These are phyloP conservation scores for Hoplostethus mediterraneus DNA, from an alignment of 2,797 vertebrate genomes.

Conservation along the genomic window DNA sequence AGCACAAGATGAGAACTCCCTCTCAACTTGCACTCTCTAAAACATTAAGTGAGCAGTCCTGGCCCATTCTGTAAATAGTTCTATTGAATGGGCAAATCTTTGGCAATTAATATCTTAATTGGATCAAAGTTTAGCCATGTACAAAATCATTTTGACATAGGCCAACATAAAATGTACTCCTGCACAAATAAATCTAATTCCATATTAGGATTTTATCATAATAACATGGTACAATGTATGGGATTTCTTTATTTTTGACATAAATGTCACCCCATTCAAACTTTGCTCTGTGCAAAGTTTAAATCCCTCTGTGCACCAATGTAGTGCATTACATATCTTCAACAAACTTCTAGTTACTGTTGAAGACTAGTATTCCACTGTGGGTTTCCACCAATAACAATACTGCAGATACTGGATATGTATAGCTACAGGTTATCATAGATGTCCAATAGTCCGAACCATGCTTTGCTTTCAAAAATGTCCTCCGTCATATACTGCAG, in stretches of 20 bases:
- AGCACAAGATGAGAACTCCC: constrained; percentile 8
- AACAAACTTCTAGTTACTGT: constrained; percentile 30
- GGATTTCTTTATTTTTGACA: constrained; percentile 40
- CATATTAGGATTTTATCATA: constrained; percentile 13
- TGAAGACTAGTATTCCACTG: constrained; percentile 18
- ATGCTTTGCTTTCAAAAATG: constrained; percentile 32
- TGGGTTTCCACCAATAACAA: constrained; percentile 43
- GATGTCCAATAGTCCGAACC: constrained; percentile 36
- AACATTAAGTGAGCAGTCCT: constrained; percentile 31
- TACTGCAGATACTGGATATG: constrained; percentile 42
- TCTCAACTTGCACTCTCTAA: constrained; percentile 27
- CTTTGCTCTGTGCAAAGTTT: too few species aligned
- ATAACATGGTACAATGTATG: constrained; percentile 31
- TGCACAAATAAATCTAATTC: constrained; percentile 48
- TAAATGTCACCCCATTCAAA: constrained; percentile 38
- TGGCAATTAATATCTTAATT: constrained; percentile 84
- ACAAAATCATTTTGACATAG: constrained; percentile 56
- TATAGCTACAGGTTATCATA: constrained; percentile 17
- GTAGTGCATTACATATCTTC: constrained; percentile 39
- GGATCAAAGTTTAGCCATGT: constrained; percentile 59
- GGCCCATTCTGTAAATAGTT: constrained; percentile 25
- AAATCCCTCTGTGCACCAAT: constrained; percentile 61
- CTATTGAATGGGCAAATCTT: constrained; percentile 82
- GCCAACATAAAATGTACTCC: constrained; percentile 48
- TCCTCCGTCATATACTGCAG: constrained; percentile 24